phyloP scores from a whole-genome alignment of 2,113 vertebrate species.

The Panurus biarmicus region DNA sequence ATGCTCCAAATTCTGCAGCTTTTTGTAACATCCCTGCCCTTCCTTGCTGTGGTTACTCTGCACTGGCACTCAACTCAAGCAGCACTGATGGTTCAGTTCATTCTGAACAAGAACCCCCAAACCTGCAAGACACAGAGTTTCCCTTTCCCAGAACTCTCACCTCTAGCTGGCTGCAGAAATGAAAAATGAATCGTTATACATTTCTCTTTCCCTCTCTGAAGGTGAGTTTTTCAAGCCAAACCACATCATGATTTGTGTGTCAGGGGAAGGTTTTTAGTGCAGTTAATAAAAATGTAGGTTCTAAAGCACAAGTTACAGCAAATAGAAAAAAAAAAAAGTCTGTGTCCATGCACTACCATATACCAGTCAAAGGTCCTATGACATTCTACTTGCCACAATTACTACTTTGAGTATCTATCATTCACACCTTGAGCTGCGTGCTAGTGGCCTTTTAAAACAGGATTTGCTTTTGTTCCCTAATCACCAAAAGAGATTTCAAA shows the following conservation, averaged over 20 bases:
- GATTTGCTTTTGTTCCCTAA: constrained; percentile 8
- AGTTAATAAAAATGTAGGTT: background rate
- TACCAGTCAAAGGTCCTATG: background rate
- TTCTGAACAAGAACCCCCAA: background rate
- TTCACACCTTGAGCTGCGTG: background rate
- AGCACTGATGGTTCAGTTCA: background rate
- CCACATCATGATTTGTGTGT: background rate
- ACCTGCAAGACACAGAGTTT: background rate
- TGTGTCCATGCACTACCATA: background rate
- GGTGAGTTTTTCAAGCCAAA: background rate
- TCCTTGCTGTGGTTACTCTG: background rate
- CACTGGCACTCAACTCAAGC: background rate
- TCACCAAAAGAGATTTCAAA: background rate
- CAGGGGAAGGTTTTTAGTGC: background rate
- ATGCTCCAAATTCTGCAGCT: background rate
- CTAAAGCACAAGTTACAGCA: background rate
- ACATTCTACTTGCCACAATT: background rate
- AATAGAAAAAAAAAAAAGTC: background rate
- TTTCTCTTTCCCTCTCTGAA: background rate
- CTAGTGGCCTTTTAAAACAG: background rate
- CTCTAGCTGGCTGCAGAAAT: background rate
- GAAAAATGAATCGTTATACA: background rate
- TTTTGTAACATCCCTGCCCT: background rate
- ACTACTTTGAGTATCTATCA: background rate
- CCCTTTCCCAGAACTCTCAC: background rate